Evolutionary conservation across 2,797 vertebrate genomes (phyloP), one percentile per base, ranked within the genome.

Genomic region (Schizopygopsis malacanthus): DNA sequence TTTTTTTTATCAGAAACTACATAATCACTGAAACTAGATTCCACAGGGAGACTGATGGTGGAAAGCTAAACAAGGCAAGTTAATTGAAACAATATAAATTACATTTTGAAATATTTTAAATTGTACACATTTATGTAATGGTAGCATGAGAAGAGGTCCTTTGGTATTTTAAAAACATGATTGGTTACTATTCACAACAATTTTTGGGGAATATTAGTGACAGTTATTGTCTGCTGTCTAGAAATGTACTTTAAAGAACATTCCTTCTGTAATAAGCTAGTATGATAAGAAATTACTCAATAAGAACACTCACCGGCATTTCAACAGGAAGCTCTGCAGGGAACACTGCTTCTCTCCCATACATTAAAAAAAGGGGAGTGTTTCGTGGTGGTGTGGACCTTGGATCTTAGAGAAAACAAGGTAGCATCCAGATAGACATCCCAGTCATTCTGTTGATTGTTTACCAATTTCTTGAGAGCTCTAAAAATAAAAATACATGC

Each of bases 401-500:
- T 86, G 47, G 6, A 77, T 20, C 18, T 86, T 11, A 86, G 18
- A 20, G 71, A 79, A 79, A 83, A 83, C 15, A 86, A 72, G 1
- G 73, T 83, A 22, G 81, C 86, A 13, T 83, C 81, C 9, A 83
- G 50, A 41, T 59, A 79, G 2, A 87, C 5, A 37, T 87, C 65
- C 73, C 81, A 83, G n/a, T 87, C 63, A 71, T 72, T 79, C 45
- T 83, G 50, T 4, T 79, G 63, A 25, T 71, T 20, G 3, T 83
- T 47, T 9, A 87, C 63, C 20, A 87, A 39, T 72, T 83, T 83
- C n/a, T 78, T 82, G 10, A 86, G 79, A 28, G 52, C 76, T 72
- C 65, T 85, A 54, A 56, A 56, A 77, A 20, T 4, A 70, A 39
- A 70, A 3, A 41, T 7, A 70, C 8, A 41, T 7, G 39, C 6